These are phyloP conservation scores for Bunonema sp. DNA, from an alignment of 2,888 invertebrate genomes.

Conservation along the genomic window DNA sequence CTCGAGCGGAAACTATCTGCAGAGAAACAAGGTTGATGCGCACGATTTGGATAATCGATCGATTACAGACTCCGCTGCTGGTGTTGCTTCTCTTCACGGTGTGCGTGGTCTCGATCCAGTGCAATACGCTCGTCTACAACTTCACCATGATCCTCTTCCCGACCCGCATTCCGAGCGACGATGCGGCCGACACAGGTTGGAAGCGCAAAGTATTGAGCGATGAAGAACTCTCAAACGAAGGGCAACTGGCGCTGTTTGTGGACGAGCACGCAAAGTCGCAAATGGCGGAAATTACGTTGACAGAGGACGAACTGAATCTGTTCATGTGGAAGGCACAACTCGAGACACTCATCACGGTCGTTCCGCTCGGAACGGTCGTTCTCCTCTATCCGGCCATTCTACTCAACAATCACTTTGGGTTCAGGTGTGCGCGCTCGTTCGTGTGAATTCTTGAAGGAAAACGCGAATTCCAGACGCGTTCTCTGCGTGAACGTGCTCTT, in stretches of 20 bases:
- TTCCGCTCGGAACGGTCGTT: slow-evolving; percentile 13
- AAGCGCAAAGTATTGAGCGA: not conserved
- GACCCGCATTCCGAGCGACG: no score
- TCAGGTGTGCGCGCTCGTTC: no score
- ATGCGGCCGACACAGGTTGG: not conserved
- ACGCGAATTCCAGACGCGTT: no score
- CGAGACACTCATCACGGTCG: slow-evolving; percentile 12
- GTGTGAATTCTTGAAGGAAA: no score
- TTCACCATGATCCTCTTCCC: slow-evolving; percentile 19
- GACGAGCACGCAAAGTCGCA: not conserved
- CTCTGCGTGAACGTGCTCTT: no score
- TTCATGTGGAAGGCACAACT: slow-evolving; percentile 17
- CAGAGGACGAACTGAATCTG: slow-evolving; percentile 1
- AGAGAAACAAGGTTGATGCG: no score
- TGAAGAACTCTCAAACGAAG: not conserved
- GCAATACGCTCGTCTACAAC: slow-evolving; percentile 15
- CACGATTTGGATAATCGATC: no score
- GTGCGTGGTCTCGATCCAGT: slow-evolving; percentile 12
- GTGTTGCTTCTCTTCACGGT: slow-evolving; percentile 17
- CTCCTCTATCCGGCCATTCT: slow-evolving; percentile 7
- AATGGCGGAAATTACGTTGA: not conserved
- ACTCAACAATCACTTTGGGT: slow-evolving; percentile 1
- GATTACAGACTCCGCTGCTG: slow-evolving; percentile 17
- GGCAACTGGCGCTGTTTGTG: no score
- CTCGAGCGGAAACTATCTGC: no score